Evolutionary conservation across 1,140 invertebrate genomes (phyloP), one percentile per base, ranked within the genome.

Genomic region (Dendrolimus punctatus): DNA sequence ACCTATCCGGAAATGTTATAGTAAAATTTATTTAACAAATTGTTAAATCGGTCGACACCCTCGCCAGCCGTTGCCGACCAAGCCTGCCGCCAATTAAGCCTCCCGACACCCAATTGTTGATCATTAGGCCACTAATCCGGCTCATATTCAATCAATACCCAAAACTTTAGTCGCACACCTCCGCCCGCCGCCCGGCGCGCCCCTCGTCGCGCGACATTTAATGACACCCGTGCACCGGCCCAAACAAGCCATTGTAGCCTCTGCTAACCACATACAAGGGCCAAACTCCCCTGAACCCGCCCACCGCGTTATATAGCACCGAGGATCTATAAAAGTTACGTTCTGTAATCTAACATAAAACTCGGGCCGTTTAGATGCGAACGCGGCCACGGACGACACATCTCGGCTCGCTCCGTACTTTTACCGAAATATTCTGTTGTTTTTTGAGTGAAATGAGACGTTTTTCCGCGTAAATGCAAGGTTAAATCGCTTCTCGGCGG

Each of bases 301-400:
- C 79, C 74, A 80, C 79, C 80, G 80, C 80, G 83, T 86, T 86
- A 86, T 86, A 86, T 86, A 86, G 83, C 80, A 84, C 80, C 76
- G 83, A 86, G 80, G 83, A 86, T 86, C 83, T 86, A 86, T 86
- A 86, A 86, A 86, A 86, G 83, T 86, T 86, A 86, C 83, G 83
- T 86, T 23, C 83, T 86, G 83, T 86, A 86, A 86, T 86, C 83
- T 86, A 86, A 86, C 83, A 86, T 86, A 86, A 86, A 86, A 86
- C 77, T 86, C 83, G 79, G 80, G 79, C 83, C 83, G 83, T 84
- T 86, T 86, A 86, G 83, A 86, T 86, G 83, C 80, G 83, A 84
- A 86, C 79, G 80, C 82, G 80, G 80, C 74, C 74, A 80, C 78
- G 80, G 80, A 81, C 80, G 82, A 84, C 80, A 86, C 83, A 86